Evolutionary conservation across 2,113 vertebrate genomes (phyloP), one percentile per base, ranked within the genome.

Genomic region (Melanostigma gelatinosum): DNA sequence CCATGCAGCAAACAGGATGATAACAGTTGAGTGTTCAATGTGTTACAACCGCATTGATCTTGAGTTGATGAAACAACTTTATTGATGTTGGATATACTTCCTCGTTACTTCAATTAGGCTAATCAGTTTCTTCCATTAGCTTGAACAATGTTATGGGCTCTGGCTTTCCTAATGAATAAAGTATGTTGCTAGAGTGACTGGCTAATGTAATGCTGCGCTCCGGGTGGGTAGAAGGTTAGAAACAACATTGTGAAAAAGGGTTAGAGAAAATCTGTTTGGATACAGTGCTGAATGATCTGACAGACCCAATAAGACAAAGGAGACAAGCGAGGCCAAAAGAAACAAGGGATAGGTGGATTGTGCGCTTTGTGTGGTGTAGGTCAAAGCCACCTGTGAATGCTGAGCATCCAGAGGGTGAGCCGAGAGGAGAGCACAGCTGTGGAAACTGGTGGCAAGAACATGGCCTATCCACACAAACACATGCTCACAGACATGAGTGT

Each of bases 221-320:
- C 46, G 66, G 66, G 36, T 65, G 55, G 16, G 32, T 40, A 52
- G 68, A 80, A 67, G 83, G 79, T 83, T 86, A 88, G 66, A 82
- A 80, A 74, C 70, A 80, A 64, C 75, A 38, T 7, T 24, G 74
- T 66, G 60, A 76, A 68, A 87, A 89, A 86, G 78, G 78, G 81
- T 87, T 81, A 83, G 44, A 27, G 44, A 65, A 83, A 86, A 81
- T 82, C n/a, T 81, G 79, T 74, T 69, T 50, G 27, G 66, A 52
- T 48, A 84, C 44, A 80, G 34, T 58, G 32, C 12, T 48, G 61
- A 67, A 79, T 83, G 72, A 75, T 65, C 57, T 75, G 29, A 67
- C 48, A 77, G 34, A 80, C 58, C 60, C 46, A 70, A 27, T n/a
- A 16, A 79, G 64, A 57, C n/a, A 46, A 32, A 18, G 7, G 27